A percentile compares a stretch with the other conserved stretches of the same genome.
phyloP scores from a whole-genome alignment of 2,113 vertebrate species.

The Ardeotis arabs region DNA sequence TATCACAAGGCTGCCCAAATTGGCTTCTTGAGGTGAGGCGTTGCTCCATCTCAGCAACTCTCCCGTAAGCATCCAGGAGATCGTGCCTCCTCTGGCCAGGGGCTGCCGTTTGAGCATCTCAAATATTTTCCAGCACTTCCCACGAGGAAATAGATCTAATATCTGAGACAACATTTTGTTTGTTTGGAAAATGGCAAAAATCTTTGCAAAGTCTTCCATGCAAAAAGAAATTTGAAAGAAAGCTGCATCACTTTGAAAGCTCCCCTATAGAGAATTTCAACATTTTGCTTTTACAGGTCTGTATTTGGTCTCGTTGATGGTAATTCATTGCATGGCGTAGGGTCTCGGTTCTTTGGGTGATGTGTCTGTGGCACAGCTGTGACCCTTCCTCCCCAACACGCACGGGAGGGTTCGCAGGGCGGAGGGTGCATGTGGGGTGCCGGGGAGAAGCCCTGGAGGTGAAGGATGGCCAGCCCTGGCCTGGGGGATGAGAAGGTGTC shows the following conservation, averaged over 20 bases:
- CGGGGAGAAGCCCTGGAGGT: neutral
- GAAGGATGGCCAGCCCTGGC: neutral
- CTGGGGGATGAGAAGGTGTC: too few relatives aligned
- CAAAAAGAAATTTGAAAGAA: neutral
- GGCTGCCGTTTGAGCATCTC: neutral
- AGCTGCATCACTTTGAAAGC: neutral
- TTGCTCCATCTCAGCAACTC: accelerated
- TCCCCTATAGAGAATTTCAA: neutral
- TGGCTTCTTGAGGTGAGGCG: neutral
- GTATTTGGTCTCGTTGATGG: neutral
- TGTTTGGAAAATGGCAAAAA: neutral
- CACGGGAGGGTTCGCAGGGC: neutral
- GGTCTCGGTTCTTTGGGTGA: neutral
- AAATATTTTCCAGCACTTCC: accelerated
- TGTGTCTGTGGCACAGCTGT: neutral
- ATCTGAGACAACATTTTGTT: neutral
- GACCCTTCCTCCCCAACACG: neutral
- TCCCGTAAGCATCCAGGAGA: neutral
- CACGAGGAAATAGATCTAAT: neutral
- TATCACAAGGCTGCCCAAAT: too few relatives aligned
- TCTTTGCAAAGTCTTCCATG: neutral
- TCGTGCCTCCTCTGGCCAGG: neutral
- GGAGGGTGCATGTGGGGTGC: neutral
- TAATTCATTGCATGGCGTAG: neutral
- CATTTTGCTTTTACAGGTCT: neutral